phyloP scores from a whole-genome alignment of 2,888 invertebrate genomes.

The Unio pictorum region DNA sequence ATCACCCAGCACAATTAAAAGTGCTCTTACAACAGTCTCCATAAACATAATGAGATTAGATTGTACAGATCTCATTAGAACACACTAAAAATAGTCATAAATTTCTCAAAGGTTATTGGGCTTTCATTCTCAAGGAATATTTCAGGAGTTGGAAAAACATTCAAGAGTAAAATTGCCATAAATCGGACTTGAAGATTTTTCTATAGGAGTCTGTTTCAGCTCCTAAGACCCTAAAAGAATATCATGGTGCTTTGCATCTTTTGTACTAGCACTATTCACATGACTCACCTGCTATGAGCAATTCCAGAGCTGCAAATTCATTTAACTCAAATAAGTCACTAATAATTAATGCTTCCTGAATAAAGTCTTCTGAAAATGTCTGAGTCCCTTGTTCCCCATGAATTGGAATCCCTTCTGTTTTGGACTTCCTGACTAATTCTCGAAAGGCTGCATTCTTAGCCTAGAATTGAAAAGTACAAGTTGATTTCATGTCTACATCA shows the following conservation, averaged over 20 bases:
- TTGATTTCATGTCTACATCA: neutral
- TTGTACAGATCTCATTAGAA: too few species aligned
- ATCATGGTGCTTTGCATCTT: neutral
- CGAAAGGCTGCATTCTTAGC: slow-evolving; percentile 82
- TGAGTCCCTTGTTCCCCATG: slow-evolving; percentile 67
- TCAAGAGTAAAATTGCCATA: neutral
- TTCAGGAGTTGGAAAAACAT: too few species aligned
- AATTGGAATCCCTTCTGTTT: slow-evolving; percentile 74
- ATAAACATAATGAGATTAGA: too few species aligned
- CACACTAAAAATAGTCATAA: too few species aligned
- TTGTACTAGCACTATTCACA: slow-evolving; percentile 82
- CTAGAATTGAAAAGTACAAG: slow-evolving; percentile 45
- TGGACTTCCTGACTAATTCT: slow-evolving; percentile 85
- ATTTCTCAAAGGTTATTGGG: too few species aligned
- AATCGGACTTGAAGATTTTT: neutral
- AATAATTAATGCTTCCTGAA: slow-evolving; percentile 93
- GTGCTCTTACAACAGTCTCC: too few species aligned
- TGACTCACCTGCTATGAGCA: slow-evolving; percentile 83
- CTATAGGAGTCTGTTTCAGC: neutral
- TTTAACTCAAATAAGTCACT: slow-evolving; percentile 96
- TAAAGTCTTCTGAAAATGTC: slow-evolving; percentile 83
- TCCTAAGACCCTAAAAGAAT: neutral
- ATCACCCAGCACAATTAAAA: too few species aligned
- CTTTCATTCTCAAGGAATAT: too few species aligned
- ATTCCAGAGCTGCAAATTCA: slow-evolving; percentile 89